A percentile compares a stretch with the other conserved stretches of the same genome.
phyloP scores from a whole-genome alignment of 2,797 vertebrate species.

The Kryptopterus vitreolus region DNA sequence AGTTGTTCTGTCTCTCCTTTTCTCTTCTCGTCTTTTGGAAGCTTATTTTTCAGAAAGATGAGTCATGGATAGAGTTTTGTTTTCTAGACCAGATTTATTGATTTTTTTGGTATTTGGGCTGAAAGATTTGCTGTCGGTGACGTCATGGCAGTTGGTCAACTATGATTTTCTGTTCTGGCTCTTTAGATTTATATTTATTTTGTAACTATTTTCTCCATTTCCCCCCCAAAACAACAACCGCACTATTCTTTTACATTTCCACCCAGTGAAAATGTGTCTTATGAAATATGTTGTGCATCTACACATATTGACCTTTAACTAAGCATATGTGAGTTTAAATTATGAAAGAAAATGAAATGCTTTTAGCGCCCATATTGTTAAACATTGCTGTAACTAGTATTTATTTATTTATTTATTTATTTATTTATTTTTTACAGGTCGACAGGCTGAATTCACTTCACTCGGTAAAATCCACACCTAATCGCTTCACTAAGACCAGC shows the following conservation, averaged over 20 bases:
- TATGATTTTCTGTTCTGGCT: conserved; percentile 39
- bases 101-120: conserved; percentile 32
- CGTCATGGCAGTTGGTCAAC: conserved; percentile 53
- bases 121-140: conserved; percentile 49
- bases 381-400: neutral
- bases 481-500: conserved; percentile 97
- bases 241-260: conserved; percentile 20
- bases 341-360: neutral
- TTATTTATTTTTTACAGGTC: conserved; percentile 71
- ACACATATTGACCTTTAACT: neutral
- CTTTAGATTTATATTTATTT: neutral
- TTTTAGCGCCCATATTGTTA: neutral
- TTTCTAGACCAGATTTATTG: conserved; percentile 9
- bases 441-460: conserved; percentile 95
- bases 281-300: neutral
- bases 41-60: conserved; percentile 14
- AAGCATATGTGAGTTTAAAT: neutral
- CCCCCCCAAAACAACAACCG: conserved; percentile 11
- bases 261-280: conserved; percentile 14
- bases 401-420: too few species aligned
- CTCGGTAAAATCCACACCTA: conserved; percentile 93
- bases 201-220: conserved; percentile 7
- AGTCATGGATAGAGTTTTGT: conserved; percentile 40
- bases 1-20: conserved; percentile 9
- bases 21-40: conserved; percentile 1